These are phyloP conservation scores for Chlorodrepanis virens DNA, from an alignment of 2,113 vertebrate genomes.

Conservation along the genomic window DNA sequence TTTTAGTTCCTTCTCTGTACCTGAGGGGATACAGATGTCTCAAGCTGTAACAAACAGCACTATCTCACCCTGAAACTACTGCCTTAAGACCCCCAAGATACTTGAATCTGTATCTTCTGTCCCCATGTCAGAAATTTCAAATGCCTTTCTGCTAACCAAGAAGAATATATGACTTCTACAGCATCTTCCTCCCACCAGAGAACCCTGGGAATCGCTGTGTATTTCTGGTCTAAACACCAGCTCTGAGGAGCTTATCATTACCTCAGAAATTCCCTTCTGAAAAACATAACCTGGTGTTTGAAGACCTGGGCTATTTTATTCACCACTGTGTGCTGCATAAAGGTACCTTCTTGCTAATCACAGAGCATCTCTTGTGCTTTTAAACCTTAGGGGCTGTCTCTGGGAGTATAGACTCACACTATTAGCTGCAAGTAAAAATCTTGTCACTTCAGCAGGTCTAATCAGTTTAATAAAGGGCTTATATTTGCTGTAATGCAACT, in stretches of 20 bases:
- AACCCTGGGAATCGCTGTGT: background rate
- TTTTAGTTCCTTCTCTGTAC: background rate
- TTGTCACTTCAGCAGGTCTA: background rate
- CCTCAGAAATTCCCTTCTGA: background rate
- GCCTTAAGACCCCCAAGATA: background rate
- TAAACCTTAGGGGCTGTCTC: background rate
- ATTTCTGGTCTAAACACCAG: background rate
- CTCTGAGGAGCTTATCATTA: background rate
- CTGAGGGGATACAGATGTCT: background rate
- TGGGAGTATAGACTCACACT: background rate
- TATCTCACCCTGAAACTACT: background rate
- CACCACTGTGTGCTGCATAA: background rate
- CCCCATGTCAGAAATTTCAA: background rate
- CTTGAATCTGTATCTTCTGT: background rate
- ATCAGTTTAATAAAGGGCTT: background rate
- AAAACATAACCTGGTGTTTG: background rate
- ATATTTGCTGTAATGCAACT: background rate
- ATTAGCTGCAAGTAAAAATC: background rate
- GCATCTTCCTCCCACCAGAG: background rate
- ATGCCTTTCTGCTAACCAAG: background rate
- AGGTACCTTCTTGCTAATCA: background rate
- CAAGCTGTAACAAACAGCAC: background rate
- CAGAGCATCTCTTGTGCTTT: background rate
- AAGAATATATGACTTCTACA: background rate
- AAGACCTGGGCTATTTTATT: background rate